Evolutionary conservation across 2,888 invertebrate genomes (phyloP).

Genomic region (Mimas tiliae): DNA sequence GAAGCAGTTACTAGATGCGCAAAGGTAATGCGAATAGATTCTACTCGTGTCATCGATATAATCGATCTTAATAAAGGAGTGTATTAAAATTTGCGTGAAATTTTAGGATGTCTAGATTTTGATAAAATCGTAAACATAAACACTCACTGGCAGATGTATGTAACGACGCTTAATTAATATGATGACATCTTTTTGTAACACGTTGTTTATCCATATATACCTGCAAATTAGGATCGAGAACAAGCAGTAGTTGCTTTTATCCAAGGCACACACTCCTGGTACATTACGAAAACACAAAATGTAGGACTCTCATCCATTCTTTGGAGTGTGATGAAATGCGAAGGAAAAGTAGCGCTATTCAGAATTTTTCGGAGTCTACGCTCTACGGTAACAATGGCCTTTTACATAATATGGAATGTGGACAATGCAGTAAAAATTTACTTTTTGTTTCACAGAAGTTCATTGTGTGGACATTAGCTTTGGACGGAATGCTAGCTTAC

Average conservation of each 20-base stretch:
- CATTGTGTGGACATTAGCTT: background rate
- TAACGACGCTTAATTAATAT: too few species aligned
- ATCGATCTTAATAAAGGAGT: too few species aligned
- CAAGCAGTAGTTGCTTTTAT: conserved; percentile 2
- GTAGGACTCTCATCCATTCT: conserved; percentile 15
- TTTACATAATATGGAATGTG: conserved; percentile 13
- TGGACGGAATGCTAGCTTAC: background rate
- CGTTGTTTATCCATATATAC: too few species aligned
- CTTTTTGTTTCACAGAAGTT: background rate
- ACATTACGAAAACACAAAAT: conserved; percentile 22
- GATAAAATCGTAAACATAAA: too few species aligned
- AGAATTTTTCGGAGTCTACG: conserved; percentile 13
- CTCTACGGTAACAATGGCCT: background rate
- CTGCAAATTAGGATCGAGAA: background rate
- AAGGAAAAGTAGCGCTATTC: conserved; percentile 2
- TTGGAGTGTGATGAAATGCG: conserved; percentile 14
- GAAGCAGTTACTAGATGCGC: too few species aligned
- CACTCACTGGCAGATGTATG: too few species aligned
- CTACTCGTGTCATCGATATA: too few species aligned
- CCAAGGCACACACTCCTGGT: conserved; percentile 8
- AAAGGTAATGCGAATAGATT: too few species aligned
- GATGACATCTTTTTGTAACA: too few species aligned
- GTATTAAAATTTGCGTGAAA: too few species aligned
- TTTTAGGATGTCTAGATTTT: too few species aligned
- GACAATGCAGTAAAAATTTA: background rate